phyloP scores from a whole-genome alignment of 1,140 invertebrate genomes.

The Cyphomyrmex costatus region DNA sequence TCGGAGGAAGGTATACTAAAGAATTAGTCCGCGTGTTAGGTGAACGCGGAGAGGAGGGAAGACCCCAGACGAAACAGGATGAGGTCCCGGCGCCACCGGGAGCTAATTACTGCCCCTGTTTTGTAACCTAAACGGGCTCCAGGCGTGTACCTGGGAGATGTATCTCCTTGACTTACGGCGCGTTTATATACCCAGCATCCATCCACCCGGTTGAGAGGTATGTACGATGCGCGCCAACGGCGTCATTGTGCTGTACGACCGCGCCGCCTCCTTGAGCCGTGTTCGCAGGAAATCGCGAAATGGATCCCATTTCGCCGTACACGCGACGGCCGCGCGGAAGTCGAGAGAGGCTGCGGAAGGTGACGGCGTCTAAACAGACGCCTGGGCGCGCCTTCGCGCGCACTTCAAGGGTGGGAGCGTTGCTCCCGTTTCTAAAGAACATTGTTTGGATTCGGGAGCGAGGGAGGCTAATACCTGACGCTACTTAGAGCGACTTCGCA shows the following conservation, averaged over 20 bases:
- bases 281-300: slow-evolving; percentile 79
- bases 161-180: slow-evolving; percentile 79
- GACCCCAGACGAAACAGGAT: slow-evolving; percentile 43
- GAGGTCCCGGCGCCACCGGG: slow-evolving; percentile 68
- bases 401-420: slow-evolving; percentile 25
- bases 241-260: slow-evolving; percentile 59
- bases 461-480: slow-evolving; percentile 35
- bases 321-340: slow-evolving; percentile 67
- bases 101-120: slow-evolving; percentile 82
- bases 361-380: slow-evolving; percentile 37
- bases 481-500: slow-evolving; percentile 48
- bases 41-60: slow-evolving; percentile 26
- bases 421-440: slow-evolving; percentile 48
- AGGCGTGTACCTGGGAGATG: slow-evolving; percentile 67
- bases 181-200: slow-evolving; percentile 73
- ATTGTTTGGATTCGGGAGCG: slow-evolving; percentile 12
- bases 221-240: slow-evolving; percentile 57
- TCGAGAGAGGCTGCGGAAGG: slow-evolving; percentile 66
- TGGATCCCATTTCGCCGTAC: slow-evolving; percentile 75
- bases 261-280: slow-evolving; percentile 63
- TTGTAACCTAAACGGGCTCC: slow-evolving; percentile 81
- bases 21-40: slow-evolving; percentile 41
- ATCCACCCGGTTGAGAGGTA: slow-evolving; percentile 69
- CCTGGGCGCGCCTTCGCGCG: slow-evolving; percentile 16
- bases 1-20: slow-evolving; percentile 52